Evolutionary conservation across 2,113 vertebrate genomes (phyloP).

Genomic region (Cyanoderma ruficeps): DNA sequence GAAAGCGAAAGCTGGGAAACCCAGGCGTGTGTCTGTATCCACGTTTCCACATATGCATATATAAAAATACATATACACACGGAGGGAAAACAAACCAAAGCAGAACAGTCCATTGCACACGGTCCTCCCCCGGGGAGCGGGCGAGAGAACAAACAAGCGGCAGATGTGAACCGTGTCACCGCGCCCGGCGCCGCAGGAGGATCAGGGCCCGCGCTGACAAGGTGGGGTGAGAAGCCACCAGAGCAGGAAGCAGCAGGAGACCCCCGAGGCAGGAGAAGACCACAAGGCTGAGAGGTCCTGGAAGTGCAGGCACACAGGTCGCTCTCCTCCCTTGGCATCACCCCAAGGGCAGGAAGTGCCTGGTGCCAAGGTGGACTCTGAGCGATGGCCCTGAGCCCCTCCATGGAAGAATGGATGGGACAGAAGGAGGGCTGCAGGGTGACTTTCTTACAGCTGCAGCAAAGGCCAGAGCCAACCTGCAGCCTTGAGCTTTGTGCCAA

Average conservation of each 20-base stretch:
- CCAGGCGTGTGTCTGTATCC: neutral
- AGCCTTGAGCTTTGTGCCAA: neutral
- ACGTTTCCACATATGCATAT: neutral
- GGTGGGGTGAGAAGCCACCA: neutral
- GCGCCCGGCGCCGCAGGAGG: rapidly evolving
- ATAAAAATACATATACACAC: neutral
- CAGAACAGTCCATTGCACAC: neutral
- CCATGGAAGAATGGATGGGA: rapidly evolving
- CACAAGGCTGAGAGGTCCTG: neutral
- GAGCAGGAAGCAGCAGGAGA: neutral
- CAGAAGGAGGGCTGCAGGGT: neutral
- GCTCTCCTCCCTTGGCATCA: neutral
- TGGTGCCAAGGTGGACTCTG: neutral
- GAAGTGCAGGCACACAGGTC: neutral
- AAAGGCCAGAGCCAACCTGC: neutral
- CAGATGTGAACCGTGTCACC: neutral
- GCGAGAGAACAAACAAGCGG: neutral
- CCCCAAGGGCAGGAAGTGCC: neutral
- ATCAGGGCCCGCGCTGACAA: neutral
- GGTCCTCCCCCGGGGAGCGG: neutral
- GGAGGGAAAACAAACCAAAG: neutral
- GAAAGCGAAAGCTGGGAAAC: neutral
- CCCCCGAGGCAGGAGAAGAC: neutral
- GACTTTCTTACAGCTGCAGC: neutral
- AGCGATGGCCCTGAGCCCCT: neutral